Evolutionary conservation across 2,888 invertebrate species (phyloP), one percentile per base, ranked within the genome.

Genomic region (Magallana nippona): DNA sequence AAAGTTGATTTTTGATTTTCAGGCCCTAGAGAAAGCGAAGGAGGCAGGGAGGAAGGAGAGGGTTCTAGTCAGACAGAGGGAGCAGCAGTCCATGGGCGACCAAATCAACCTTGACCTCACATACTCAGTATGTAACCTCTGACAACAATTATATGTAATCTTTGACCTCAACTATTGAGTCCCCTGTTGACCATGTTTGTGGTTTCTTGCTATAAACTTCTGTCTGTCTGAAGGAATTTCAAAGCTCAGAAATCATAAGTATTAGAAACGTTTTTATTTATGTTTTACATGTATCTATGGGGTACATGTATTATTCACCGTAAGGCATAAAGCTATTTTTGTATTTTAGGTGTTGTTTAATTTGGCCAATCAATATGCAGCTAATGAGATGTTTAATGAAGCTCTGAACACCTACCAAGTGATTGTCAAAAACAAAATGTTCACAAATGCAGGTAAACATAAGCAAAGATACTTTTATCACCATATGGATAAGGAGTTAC

Each of bases 401-500:
- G 98, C 99, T 0, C 95, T 99, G 81, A 98, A 98, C 91, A 98
- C 98, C 0, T 99, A 98, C 94, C 97, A 98, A 94, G 96, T 98
- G 86, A 97, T 99, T 91, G 98, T 98, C 10, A 95, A 95, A 88
- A 99, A 99, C 93, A 97, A 98, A 94, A 96, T 98, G 95, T 98
- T 99, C 94, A 97, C 96, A 79, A 98, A 98, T 93, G 98, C 98
- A 62, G 97, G 95, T 95, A 86, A 85, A 88, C 58, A 44, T 5
- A 44, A 44, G 44, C 44, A 10, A 17, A 13, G 10, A 19, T 27
- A 1, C 63, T 63, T 17, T 27, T 3, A 44, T 44, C 44, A 44
- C 44, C 44, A 44, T 44, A 27, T 27, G 8, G 3, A 8, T 44
- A 44, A 44, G 8, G 44, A 44, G 0, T 44, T 5, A 44, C 44